Base-by-base conservation (phyloP, 2,888 invertebrate species). In the Pyrrhia umbra region DNA sequence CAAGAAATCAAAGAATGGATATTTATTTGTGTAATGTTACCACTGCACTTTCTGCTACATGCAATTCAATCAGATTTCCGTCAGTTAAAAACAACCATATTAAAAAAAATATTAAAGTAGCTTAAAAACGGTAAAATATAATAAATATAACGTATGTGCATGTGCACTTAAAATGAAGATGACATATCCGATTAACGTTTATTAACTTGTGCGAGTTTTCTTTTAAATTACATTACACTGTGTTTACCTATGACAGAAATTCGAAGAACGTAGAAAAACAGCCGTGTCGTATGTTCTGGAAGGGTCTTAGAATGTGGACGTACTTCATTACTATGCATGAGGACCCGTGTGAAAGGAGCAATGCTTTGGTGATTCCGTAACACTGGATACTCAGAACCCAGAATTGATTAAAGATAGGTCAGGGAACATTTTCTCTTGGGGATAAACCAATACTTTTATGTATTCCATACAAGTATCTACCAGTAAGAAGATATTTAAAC, bases 261-360 rank as follows among this genome's bases (percentile, higher is more conserved):
- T 30, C 30, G 13, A 30, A 3, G 30, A 30, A 30, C 30, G 10
- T 30, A 30, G 30, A 30, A 30, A 21, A 30, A 60, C 16, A 15
- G 34, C 34, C 15, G 16, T 20, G 16, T 23, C 16, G 8, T 45
- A 45, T 45, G 37, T 61, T 66, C 23, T 69, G 45, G 69, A 51
- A 69, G 45, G 45, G 30, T 52, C 45, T 70, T n/a, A 52, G 20
- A 47, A 42, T 6, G 42, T 13, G 50, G 49, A 43, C 30, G 30
- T 57, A 25, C 20, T 50, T 50, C 20, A 66, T 69, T 59, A 52
- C 9, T 52, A 66, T 66, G 25, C 51, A 66, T 66, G 59, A 52
- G 30, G 21, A 30, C 39, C 43, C 30, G 43, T 59, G 25, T 16
- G 59, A 34, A 43, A 30, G 67, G 50, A 42, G 37, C 37, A 65